phyloP scores from a whole-genome alignment of 2,113 vertebrate genomes.

The Tamias sibiricus region DNA sequence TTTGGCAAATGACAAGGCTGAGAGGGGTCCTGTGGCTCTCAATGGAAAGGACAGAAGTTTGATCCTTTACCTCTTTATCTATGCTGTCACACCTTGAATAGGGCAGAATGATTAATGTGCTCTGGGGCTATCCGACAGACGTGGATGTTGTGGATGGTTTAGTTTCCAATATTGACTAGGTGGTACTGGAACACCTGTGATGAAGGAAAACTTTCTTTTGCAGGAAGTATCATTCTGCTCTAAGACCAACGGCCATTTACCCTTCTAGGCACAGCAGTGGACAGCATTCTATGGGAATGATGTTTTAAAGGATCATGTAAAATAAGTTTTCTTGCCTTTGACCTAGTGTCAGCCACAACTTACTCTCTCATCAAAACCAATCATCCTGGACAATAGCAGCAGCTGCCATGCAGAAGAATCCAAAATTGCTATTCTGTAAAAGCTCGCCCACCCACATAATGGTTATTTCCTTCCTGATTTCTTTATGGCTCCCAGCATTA shows the following conservation, averaged over 20 bases:
- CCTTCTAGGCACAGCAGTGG: not conserved
- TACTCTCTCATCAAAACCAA: not conserved
- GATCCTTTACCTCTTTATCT: not conserved
- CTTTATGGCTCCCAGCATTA: not conserved
- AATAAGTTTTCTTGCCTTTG: not conserved
- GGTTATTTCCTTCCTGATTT: not conserved
- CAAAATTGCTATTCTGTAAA: not conserved
- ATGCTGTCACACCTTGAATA: too few relatives aligned
- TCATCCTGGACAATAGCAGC: not conserved
- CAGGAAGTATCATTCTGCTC: not conserved
- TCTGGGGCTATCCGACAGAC: too few relatives aligned
- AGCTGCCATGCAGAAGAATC: not conserved
- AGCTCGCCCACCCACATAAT: not conserved
- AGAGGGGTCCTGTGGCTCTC: not conserved
- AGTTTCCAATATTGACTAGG: not conserved
- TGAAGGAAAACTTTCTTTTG: not conserved
- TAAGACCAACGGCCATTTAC: not conserved
- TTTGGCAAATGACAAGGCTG: not conserved
- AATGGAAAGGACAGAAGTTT: accelerated
- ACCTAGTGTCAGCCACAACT: not conserved
- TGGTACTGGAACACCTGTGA: not conserved
- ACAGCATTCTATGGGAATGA: not conserved
- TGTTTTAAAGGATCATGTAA: not conserved
- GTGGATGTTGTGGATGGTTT: too few relatives aligned
- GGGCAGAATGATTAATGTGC: not conserved